A percentile compares a stretch with the other conserved stretches of the same genome.
These are phyloP conservation scores for Ceratothoa steindachneri DNA, from an alignment of 2,888 invertebrate genomes.

Conservation along the genomic window DNA sequence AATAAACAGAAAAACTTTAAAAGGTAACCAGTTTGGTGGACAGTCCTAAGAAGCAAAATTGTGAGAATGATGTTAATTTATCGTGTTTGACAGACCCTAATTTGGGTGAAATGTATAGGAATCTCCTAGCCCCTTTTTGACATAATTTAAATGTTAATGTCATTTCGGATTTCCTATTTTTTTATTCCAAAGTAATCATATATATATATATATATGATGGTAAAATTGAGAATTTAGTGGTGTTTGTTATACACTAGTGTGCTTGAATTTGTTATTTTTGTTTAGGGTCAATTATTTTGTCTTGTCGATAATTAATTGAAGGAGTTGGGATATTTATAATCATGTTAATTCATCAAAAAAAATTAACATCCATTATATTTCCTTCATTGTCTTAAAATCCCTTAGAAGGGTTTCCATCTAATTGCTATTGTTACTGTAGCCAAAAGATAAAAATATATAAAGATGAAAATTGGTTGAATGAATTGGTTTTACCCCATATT, in stretches of 20 bases:
- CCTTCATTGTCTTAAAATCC: not conserved
- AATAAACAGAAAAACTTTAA: too few relatives aligned
- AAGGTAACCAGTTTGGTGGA: too few relatives aligned
- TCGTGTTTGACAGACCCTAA: too few relatives aligned
- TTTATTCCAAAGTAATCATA: not conserved
- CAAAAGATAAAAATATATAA: not conserved
- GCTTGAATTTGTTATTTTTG: not conserved
- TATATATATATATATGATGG: slow-evolving; percentile 14
- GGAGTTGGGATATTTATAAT: not conserved
- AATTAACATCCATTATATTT: not conserved
- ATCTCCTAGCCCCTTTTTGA: too few relatives aligned
- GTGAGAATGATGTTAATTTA: too few relatives aligned
- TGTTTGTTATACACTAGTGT: not conserved
- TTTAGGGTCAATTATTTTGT: not conserved
- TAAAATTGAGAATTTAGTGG: not conserved
- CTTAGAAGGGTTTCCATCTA: not conserved
- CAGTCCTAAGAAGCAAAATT: not conserved
- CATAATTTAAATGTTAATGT: too few relatives aligned
- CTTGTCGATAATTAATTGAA: not conserved
- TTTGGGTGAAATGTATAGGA: too few relatives aligned
- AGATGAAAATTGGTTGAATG: not conserved
- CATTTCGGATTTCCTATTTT: not conserved
- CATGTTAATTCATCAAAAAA: not conserved
- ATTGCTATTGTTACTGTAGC: not conserved
- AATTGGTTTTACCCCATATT: not conserved